Evolutionary conservation across 2,113 vertebrate species (phyloP), one percentile per base, ranked within the genome.

Genomic region (Sinocyclocheilus anshuiensis): DNA sequence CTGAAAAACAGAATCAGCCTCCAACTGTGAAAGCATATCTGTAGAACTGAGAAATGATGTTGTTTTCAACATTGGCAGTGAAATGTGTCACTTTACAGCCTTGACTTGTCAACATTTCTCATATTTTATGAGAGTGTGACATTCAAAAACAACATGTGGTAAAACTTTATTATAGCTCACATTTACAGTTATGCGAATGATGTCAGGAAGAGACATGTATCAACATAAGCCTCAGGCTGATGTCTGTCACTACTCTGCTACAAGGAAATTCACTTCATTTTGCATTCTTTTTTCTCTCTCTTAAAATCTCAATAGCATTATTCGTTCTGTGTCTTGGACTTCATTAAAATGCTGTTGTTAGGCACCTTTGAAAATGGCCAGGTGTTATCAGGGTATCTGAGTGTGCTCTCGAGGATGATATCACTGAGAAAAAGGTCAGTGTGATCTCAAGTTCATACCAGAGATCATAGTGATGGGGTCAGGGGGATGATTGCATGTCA

Each of bases 181-280:
- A 65, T 65, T 83, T 69, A 77, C 20, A 87, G 72, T 71, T 69
- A 77, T 75, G 71, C 22, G 22, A 15, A 86, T 78, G 16, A 81
- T 86, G 84, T 86, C 57, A 67, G 50, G 63, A 83, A 83, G 10
- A 88, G 81, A 83, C 84, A 83, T 75, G 81, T 15, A 88, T 81
- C 76, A 86, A 86, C 67, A 86, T 61, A 89, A 76, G n/a, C 65
- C 63, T 0, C 33, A 55, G 39, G 76, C 65, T 55, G 3, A 12
- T n/a, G 36, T 57, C 69, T 57, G 22, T 33, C 26, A 80, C 24
- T 81, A 8, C 20, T 75, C 22, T 50, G 22, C 26, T 39, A 39
- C 10, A 63, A 48, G 67, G 50, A 79, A 72, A 76, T 67, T 71
- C 10, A n/a, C 75, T 26, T 50, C 16, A 63, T 11, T 45, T 67